Percentiles rank a stretch among this genome's conserved stretches.
Evolutionary conservation across 2,797 vertebrate genomes (phyloP).

Genomic region (Coccyzus lansbergi): DNA sequence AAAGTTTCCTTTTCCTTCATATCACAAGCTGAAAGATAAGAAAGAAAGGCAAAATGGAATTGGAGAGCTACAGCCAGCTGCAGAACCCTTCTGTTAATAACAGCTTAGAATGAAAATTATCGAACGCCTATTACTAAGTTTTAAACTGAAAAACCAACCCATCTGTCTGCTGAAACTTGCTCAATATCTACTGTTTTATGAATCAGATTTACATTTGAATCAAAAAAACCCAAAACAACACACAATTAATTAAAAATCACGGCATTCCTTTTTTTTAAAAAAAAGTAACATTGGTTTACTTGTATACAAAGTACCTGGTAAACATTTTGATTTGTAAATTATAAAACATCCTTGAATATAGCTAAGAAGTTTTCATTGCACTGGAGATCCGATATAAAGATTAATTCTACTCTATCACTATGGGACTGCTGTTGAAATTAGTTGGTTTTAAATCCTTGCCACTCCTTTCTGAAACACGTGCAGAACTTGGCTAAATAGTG

Average conservation of each 20-base stretch:
- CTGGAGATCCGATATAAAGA: not conserved
- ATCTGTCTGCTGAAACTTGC: not conserved
- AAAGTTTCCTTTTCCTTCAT: not conserved
- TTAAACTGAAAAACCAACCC: not conserved
- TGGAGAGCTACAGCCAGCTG: not conserved
- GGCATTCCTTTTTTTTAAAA: not conserved
- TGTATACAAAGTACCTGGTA: not conserved
- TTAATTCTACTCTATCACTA: not conserved
- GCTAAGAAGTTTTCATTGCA: not conserved
- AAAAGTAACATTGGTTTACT: not conserved
- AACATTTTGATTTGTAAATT: not conserved
- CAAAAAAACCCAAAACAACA: not conserved
- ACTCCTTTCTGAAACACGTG: conserved; percentile 20
- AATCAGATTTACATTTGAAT: not conserved
- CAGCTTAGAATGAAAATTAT: not conserved
- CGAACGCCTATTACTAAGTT: not conserved
- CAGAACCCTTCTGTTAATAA: not conserved
- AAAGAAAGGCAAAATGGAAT: not conserved
- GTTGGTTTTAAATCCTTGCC: not conserved
- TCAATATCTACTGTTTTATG: not conserved
- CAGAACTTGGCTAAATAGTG: conserved; percentile 30
- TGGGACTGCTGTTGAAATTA: not conserved
- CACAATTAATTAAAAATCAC: not conserved
- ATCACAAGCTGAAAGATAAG: not conserved
- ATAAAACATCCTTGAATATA: not conserved